Evolutionary conservation across 2,888 invertebrate species (phyloP), one percentile per base, ranked within the genome.

Genomic region (Pandemis cinnamomeana): DNA sequence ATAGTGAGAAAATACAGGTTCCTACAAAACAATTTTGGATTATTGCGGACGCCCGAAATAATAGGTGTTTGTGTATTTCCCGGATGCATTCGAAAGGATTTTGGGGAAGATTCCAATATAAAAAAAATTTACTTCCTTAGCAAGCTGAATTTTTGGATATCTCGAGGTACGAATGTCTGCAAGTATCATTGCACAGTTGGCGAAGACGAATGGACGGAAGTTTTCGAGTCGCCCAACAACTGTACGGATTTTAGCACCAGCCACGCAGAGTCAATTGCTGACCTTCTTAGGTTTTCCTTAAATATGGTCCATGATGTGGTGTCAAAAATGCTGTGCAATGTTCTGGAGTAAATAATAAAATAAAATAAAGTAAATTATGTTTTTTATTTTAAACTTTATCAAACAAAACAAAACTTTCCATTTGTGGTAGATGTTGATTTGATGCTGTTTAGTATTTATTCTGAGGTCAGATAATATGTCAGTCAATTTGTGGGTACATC

Each of bases 31-130:
- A n/a, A n/a, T n/a, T n/a, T n/a, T n/a, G n/a, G n/a, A n/a, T n/a
- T n/a, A n/a, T n/a, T n/a, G n/a, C n/a, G n/a, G n/a, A n/a, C 27
- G 27, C 27, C 27, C 27, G 27, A 36, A 36, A 36, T 36, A 36
- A 36, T 36, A 36, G 66, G 51, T 36, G 51, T 51, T n/a, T 66
- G 66, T 62, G 13, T 62, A 42, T 62, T 62, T 62, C 62, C 62
- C 7, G 15, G 42, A 8, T 62, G 62, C 62, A n/a, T n/a, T 8
- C 42, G n/a, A 62, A 62, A 42, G 6, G 62, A 62, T 8, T 62
- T 62, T 15, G 44, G 62, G 62, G 44, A 42, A 42, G 42, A 44
- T n/a, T 15, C n/a, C 44, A 42, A 62, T 7, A 7, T 44, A 13
- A 62, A 7, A 62, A n/a, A 62, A 8, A 62, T 44, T n/a, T 44